Evolutionary conservation across 2,113 vertebrate genomes (phyloP).

Genomic region (Lampris megalopsis): DNA sequence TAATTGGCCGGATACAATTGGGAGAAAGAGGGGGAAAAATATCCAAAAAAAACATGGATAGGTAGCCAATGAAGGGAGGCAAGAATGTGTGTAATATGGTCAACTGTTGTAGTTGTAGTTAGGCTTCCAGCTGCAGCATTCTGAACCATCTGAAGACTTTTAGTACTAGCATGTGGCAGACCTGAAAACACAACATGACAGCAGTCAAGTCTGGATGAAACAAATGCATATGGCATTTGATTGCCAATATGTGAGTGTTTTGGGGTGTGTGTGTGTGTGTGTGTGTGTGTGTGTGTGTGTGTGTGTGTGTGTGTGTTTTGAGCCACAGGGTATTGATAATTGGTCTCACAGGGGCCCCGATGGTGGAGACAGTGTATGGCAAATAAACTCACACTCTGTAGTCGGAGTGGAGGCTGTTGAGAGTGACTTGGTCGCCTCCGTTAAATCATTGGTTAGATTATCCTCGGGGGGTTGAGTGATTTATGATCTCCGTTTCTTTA

Average conservation of each 20-base stretch:
- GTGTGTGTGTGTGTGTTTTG: conserved; percentile 31
- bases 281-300: conserved; percentile 1
- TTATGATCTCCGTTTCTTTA: conserved; percentile 39
- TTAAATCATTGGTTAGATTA: conserved; percentile 66
- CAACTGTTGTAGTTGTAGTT: too few species aligned
- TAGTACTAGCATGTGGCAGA: too few species aligned
- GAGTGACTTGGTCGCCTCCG: conserved; percentile 40
- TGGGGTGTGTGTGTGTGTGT: conserved; percentile 17
- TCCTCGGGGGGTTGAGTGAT: conserved; percentile 59
- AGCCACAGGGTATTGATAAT: conserved; percentile 59
- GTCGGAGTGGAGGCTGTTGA: conserved; percentile 46
- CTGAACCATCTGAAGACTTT: too few species aligned
- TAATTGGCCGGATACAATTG: too few species aligned
- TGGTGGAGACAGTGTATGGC: conserved; percentile 44
- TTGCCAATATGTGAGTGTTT: conserved; percentile 24
- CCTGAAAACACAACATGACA: too few species aligned
- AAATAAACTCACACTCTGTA: conserved; percentile 48
- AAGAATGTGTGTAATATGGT: too few species aligned
- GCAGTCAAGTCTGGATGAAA: too few species aligned
- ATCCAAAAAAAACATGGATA: too few species aligned
- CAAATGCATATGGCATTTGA: conserved; percentile 34
- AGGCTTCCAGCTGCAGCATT: too few species aligned
- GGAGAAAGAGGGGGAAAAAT: too few species aligned
- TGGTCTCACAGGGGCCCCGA: conserved; percentile 60
- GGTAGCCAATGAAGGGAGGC: too few species aligned